Conservation (phyloP, 2,888 invertebrate genomes). For the Gonocerus acuteangulatus region DNA sequence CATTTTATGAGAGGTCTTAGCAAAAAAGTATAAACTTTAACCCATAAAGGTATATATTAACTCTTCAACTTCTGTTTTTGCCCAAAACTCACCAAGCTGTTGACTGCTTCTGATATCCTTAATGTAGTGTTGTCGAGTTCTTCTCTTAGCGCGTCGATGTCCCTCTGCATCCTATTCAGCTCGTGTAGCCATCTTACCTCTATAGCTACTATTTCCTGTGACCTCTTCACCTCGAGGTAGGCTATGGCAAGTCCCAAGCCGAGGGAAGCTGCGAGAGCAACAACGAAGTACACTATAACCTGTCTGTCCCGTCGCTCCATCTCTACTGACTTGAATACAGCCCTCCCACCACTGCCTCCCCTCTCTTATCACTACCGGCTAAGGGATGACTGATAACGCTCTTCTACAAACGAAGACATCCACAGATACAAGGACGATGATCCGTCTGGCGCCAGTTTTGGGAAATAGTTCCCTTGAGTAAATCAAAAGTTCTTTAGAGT, state of each 20-base stretch:
- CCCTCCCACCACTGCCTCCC: not conserved
- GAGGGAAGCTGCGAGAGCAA: slow-evolving; percentile 18
- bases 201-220: not conserved
- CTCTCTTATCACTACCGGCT: not conserved
- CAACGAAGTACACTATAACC: slow-evolving; percentile 11
- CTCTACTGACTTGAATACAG: slow-evolving; percentile 2
- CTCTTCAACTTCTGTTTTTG: too few relatives aligned
- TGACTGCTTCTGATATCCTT: too few relatives aligned
- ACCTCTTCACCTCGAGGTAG: slow-evolving; percentile 17
- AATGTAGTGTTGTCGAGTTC: not conserved
- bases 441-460: too few relatives aligned
- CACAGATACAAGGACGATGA: too few relatives aligned
- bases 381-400: too few relatives aligned
- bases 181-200: slow-evolving; percentile 11
- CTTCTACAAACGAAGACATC: too few relatives aligned
- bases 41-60: too few relatives aligned
- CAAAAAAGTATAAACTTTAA: too few relatives aligned
- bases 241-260: slow-evolving; percentile 19
- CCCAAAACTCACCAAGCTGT: too few relatives aligned
- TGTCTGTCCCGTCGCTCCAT: slow-evolving; percentile 20
- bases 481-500: too few relatives aligned
- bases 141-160: slow-evolving; percentile 1
- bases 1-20: too few relatives aligned
- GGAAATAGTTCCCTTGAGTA: too few relatives aligned
- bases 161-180: slow-evolving; percentile 3